These are phyloP conservation scores for Rhyacophila evoluta DNA, from an alignment of 2,888 invertebrate species.

Conservation along the genomic window DNA sequence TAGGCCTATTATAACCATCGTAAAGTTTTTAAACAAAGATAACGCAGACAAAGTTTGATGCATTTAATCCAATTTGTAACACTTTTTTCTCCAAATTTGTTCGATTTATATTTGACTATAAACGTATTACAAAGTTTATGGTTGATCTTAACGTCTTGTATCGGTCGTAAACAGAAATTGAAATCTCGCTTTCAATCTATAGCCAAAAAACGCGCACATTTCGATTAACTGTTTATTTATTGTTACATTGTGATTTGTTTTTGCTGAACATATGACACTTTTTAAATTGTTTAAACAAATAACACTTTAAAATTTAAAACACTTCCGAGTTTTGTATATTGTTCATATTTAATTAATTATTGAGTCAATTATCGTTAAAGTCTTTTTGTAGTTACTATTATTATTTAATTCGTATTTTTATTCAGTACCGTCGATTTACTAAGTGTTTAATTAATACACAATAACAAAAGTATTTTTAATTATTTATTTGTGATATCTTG, in stretches of 20 bases:
- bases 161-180: constrained; percentile 26
- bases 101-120: constrained; percentile 9
- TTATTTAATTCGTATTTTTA: too few species aligned
- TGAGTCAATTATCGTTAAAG: too few species aligned
- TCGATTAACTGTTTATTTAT: not conserved
- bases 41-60: not conserved
- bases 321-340: too few species aligned
- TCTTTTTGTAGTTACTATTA: too few species aligned
- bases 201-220: not conserved
- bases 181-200: not conserved
- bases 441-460: too few species aligned
- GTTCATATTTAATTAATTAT: too few species aligned
- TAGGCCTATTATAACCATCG: constrained; percentile 32
- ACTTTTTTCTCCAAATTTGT: constrained; percentile 35
- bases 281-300: not conserved
- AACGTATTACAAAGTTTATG: constrained; percentile 41
- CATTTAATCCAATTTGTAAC: constrained; percentile 44
- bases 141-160: constrained; percentile 38
- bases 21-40: constrained; percentile 31
- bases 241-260: not conserved
- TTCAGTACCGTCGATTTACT: too few species aligned
- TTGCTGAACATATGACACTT: not conserved
- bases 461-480: too few species aligned
- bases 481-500: too few species aligned
- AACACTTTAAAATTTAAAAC: too few species aligned